Base-by-base conservation (phyloP, 2,888 invertebrate genomes). In the Unio delphinus region DNA sequence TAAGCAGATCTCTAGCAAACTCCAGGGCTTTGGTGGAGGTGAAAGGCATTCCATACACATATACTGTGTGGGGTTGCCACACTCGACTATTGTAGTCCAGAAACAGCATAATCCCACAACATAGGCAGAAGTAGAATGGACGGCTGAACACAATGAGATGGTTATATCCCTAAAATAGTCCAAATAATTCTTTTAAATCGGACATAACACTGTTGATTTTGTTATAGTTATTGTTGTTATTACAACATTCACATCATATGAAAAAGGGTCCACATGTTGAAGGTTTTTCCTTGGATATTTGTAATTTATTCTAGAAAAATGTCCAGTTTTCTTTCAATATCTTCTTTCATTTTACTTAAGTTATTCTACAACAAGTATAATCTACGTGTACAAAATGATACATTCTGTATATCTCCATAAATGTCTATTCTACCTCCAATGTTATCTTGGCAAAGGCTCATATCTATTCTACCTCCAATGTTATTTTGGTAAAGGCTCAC, bases 141-240 rank as follows among this genome's bases (percentile, higher is more conserved):
- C 97, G 93, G 30, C 96, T 96, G 89, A 96, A 98, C 56, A 96
- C 95, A 57, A 98, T 96, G 83, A 97, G 94, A 84, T 96, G 94
- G 90, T 99, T 99, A 88, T 97, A 98, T 18, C 98, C 98, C 90
- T 90, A 83, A 17, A 81, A 84, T 65, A 63, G 56, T 45, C 20
- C 26, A 55, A 57, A 56, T 55, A 45, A 45, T 45, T 45, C 15
- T 15, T 15, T 45, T 15, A 45, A 45, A 45, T 11, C 45, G 11
- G 11, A 45, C 11, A 45, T 5, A 30, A 45, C 15, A 15, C 15
- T 45, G 45, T 45, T 15, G 45, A 15, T 45, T 3, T 45, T 45
- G 45, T 45, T 45, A 45, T 45, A 11, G 15, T 45, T 34, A 34
- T 5, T 34, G 7, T 34, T 5, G 7, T 34, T 45, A 45, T 45